Evolutionary conservation across 1,140 invertebrate genomes (phyloP).

Genomic region (Philotrypesis tridentata): DNA sequence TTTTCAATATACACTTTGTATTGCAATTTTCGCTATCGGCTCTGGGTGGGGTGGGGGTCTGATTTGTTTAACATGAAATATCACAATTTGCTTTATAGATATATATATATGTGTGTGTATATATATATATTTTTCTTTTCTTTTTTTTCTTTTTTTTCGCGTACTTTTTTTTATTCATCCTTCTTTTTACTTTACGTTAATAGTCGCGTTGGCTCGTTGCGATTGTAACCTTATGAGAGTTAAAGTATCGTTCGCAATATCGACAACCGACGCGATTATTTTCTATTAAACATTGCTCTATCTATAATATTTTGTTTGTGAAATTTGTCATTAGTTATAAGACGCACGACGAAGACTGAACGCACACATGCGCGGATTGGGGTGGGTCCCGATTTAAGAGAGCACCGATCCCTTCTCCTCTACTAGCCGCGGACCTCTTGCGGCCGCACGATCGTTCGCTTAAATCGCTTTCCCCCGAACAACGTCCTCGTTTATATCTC

Average conservation of each 20-base stretch:
- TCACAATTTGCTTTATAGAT: constrained; percentile 67
- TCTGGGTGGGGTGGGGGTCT: constrained; percentile 54
- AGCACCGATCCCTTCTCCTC: constrained; percentile 4
- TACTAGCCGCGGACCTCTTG: not conserved
- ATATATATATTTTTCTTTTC: not conserved
- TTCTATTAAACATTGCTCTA: constrained; percentile 39
- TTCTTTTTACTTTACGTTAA: not conserved
- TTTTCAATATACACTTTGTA: constrained; percentile 46
- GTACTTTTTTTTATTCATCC: constrained; percentile 31
- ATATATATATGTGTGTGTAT: not conserved
- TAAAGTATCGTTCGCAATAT: constrained; percentile 1
- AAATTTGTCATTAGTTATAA: constrained; percentile 42
- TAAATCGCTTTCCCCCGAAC: constrained; percentile 23
- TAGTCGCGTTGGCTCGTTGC: not conserved
- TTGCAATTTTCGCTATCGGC: constrained; percentile 52
- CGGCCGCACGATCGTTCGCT: constrained; percentile 15
- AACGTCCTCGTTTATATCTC: constrained; percentile 26
- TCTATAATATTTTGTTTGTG: constrained; percentile 44
- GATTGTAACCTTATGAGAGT: not conserved
- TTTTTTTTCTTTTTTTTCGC: constrained; percentile 47
- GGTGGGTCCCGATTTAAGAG: not conserved
- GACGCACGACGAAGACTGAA: constrained; percentile 33
- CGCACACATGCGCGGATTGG: constrained; percentile 4
- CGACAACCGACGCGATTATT: constrained; percentile 23
- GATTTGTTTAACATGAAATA: constrained; percentile 66